A percentile compares a stretch with the other conserved stretches of the same genome.
Conservation (phyloP, 2,113 vertebrate genomes). For the Ondatra zibethicus region DNA sequence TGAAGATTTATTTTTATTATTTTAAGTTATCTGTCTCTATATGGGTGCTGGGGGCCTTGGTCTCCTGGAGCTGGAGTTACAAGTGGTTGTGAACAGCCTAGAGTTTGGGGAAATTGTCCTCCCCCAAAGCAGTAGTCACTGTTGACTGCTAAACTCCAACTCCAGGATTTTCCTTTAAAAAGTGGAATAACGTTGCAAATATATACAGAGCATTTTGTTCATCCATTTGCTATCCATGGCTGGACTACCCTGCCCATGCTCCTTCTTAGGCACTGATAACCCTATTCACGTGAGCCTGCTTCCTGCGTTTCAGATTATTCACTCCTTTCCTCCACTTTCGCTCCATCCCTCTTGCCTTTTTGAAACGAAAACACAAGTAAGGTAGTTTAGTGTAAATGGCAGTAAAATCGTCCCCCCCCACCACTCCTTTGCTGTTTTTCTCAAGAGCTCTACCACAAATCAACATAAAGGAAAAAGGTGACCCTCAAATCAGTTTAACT, state of each 20-base stretch:
- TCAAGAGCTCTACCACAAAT: background rate
- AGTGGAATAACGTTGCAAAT: background rate
- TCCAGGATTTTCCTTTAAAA: constrained; percentile 24
- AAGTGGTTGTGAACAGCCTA: background rate
- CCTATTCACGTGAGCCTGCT: constrained; percentile 33
- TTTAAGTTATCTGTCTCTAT: background rate
- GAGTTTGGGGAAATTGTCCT: background rate
- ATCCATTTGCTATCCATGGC: background rate
- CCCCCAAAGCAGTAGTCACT: background rate
- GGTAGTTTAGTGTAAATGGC: background rate
- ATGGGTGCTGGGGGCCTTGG: background rate
- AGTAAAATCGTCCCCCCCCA: background rate
- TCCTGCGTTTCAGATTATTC: constrained; percentile 47
- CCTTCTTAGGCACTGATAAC: constrained; percentile 35
- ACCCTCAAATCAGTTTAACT: constrained; percentile 57
- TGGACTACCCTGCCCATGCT: background rate
- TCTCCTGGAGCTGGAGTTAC: background rate
- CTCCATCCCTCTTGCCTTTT: background rate
- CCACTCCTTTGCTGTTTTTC: background rate
- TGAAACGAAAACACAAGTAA: background rate
- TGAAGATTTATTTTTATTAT: background rate
- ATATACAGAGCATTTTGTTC: constrained; percentile 38
- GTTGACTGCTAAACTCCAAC: background rate
- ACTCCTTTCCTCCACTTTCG: constrained; percentile 12
- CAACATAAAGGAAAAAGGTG: constrained; percentile 9